A percentile compares a stretch with the other conserved stretches of the same genome.
Conservation (phyloP, 1,140 invertebrate species). For the Anoplophora glabripennis region DNA sequence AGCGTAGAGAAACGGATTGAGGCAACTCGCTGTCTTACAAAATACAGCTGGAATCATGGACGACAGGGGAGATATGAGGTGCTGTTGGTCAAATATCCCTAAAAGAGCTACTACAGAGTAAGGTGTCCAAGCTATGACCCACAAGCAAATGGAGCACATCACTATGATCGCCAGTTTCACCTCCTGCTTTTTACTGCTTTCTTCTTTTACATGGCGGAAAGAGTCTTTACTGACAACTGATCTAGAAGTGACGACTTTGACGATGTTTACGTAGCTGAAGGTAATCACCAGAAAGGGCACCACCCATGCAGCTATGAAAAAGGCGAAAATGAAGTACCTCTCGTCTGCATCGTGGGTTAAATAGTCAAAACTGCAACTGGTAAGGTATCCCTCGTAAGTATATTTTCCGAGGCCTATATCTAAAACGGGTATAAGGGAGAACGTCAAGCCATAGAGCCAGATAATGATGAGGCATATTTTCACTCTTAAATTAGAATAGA, state of each 20-base stretch:
- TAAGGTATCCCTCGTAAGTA: slow-evolving; percentile 75
- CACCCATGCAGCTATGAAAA: slow-evolving; percentile 67
- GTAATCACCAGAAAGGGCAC: slow-evolving; percentile 66
- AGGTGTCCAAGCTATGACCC: slow-evolving; percentile 75
- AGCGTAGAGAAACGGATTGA: slow-evolving; percentile 74
- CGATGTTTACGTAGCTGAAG: slow-evolving; percentile 69
- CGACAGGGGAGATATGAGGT: slow-evolving; percentile 61
- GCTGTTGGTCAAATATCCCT: slow-evolving; percentile 62
- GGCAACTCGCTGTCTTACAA: slow-evolving; percentile 70
- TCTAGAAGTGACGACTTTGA: slow-evolving; percentile 56
- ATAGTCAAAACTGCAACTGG: slow-evolving; percentile 80
- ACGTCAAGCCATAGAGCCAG: slow-evolving; percentile 70
- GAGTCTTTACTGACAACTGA: slow-evolving; percentile 45
- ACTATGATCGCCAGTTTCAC: slow-evolving; percentile 64
- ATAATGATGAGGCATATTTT: slow-evolving; percentile 61
- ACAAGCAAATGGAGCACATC: slow-evolving; percentile 64
- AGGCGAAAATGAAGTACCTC: slow-evolving; percentile 63
- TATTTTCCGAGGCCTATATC: slow-evolving; percentile 68
- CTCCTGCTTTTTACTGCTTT: slow-evolving; percentile 65
- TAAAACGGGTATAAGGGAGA: slow-evolving; percentile 64
- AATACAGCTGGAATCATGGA: slow-evolving; percentile 76
- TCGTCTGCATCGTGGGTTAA: slow-evolving; percentile 57
- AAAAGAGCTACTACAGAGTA: slow-evolving; percentile 71
- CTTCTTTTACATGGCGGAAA: slow-evolving; percentile 56
- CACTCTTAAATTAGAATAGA: slow-evolving; percentile 59